Evolutionary conservation across 2,888 invertebrate genomes (phyloP).

Genomic region (Coleophora deauratella): DNA sequence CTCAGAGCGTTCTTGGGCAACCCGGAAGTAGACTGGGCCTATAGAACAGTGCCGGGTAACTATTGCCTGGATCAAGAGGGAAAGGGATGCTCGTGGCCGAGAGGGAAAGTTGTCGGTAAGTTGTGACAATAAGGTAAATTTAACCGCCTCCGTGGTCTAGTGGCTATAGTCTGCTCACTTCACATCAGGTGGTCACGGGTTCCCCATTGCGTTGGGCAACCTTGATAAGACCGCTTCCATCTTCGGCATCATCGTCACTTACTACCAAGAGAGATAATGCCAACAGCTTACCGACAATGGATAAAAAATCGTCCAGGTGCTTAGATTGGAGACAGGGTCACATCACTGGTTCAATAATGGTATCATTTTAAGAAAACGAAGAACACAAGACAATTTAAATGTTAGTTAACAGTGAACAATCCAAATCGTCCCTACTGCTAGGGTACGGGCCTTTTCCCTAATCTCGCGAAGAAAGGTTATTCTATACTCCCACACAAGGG

Average conservation of each 20-base stretch:
- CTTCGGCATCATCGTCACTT: too few relatives aligned
- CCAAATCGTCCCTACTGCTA: too few relatives aligned
- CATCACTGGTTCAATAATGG: neutral
- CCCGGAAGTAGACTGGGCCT: constrained; percentile 76
- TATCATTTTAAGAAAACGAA: neutral
- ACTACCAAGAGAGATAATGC: too few relatives aligned
- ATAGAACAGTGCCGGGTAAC: constrained; percentile 74
- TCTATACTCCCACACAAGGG: too few relatives aligned
- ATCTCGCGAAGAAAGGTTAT: too few relatives aligned
- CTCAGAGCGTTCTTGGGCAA: constrained; percentile 69
- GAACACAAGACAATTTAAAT: too few relatives aligned
- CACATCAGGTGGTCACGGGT: neutral
- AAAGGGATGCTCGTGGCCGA: constrained; percentile 76
- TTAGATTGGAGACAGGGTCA: neutral
- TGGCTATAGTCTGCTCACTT: too few relatives aligned
- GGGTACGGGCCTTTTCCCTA: too few relatives aligned
- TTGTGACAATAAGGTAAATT: neutral
- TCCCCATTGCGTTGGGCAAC: neutral
- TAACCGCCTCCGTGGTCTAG: too few relatives aligned
- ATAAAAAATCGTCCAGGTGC: neutral
- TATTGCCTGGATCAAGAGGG: constrained; percentile 73
- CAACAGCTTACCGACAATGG: neutral
- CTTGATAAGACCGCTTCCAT: too few relatives aligned
- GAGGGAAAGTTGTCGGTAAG: constrained; percentile 80
- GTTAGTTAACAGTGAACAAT: too few relatives aligned